phyloP scores from a whole-genome alignment of 2,797 vertebrate species.

The Onychomys leucogaster region DNA sequence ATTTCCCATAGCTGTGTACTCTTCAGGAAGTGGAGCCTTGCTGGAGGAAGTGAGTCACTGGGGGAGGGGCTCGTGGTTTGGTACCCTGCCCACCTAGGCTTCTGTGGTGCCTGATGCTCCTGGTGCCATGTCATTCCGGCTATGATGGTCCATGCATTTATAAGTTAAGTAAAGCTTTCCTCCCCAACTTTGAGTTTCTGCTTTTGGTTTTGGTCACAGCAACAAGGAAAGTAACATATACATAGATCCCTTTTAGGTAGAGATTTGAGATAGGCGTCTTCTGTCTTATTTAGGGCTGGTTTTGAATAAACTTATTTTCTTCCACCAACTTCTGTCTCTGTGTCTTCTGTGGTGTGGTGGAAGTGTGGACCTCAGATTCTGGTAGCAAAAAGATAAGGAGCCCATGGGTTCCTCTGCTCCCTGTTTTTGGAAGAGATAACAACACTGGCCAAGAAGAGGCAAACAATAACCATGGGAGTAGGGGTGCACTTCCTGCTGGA shows the following conservation, averaged over 20 bases:
- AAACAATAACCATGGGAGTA: neutral
- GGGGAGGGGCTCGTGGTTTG: neutral
- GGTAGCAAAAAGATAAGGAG: neutral
- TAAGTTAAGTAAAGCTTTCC: neutral
- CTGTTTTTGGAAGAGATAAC: constrained; percentile 41
- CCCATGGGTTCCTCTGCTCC: neutral
- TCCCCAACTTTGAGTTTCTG: neutral
- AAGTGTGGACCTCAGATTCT: neutral
- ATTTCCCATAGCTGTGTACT: neutral
- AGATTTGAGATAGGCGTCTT: neutral
- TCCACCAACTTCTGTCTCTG: neutral
- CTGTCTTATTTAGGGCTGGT: neutral
- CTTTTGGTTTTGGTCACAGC: neutral
- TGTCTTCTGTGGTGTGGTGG: neutral
- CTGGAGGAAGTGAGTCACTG: neutral
- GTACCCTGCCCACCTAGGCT: neutral
- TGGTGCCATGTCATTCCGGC: neutral
- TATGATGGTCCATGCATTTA: neutral
- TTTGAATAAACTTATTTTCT: neutral
- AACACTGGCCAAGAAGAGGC: constrained; percentile 32
- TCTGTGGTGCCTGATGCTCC: neutral
- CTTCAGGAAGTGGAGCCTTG: neutral
- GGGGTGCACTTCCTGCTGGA: constrained; percentile 56
- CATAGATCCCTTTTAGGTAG: too few relatives aligned
- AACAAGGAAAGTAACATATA: neutral